Base-by-base conservation (phyloP, 2,113 vertebrate species). In the Phyllostomus hastatus region DNA sequence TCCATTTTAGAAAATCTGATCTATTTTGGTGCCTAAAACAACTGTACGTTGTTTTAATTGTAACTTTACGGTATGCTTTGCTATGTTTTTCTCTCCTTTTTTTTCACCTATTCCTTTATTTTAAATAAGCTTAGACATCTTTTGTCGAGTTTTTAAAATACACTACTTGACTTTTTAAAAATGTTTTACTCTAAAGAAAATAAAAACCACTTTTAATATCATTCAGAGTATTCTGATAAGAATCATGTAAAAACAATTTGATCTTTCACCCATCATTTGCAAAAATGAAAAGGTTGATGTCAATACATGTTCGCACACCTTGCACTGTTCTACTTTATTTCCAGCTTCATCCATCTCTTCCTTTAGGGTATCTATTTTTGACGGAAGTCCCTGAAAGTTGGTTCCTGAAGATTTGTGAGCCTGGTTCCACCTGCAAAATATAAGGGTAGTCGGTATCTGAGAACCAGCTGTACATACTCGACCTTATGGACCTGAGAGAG, bases 321-420 rank as follows among this genome's bases (percentile, higher is more conserved):
- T 99, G 99, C 99, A 99, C 73, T 99, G 99, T 85, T 99, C 99
- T 80, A 99, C 99, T 99, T 99, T 99, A 97, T 99, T 99, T 97
- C 99, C 99, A 97, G 99, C 99, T 98, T 99, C 99, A 86, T 99
- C 99, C 99, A 99, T 98, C 97, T 99, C 99, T 96, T 99, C 99
- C 96, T 99, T 99, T 17, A 99, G 98, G 31, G 99, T 99, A 93
- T 99, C 99, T 97, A 99, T 99, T 98, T 99, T 99, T 33, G 99
- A 99, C 46, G 99, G 99, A 98, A 99, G 99, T 91, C 99, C 99
- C 97, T 99, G 99, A 97, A 99, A 99, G 97, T 99, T 99, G 91
- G 99, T 99, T 98, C 99, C 99, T 97, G 99, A 99, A 83, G 99
- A 99, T 98, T 99, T 99, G 98, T 99, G 99, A 93, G 99, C 99